Evolutionary conservation across 2,888 invertebrate species (phyloP), one percentile per base, ranked within the genome.

Genomic region (Fabriciana adippe): DNA sequence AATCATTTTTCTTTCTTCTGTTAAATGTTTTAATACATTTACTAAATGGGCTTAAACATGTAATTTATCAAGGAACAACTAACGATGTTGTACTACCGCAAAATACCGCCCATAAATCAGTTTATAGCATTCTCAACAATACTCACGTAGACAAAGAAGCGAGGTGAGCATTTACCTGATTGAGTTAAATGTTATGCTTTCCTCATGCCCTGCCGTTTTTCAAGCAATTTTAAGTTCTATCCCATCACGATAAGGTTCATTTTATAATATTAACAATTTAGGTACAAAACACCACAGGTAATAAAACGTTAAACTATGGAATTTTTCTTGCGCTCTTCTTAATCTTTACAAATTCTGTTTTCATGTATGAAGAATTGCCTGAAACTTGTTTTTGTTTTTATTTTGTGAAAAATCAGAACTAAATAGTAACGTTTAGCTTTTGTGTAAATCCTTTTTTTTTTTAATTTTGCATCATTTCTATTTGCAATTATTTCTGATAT

Each of bases 141-240:
- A 48, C 66, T 68, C 66, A 72, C 72, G 69, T 71, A 72, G 68
- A 74, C 65, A 68, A 59, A 67, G 61, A 47, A 66, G 55, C 45
- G 71, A 60, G 60, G 60, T 48, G 60, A 71, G 68, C 72, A 67
- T 74, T 74, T 71, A 67, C 66, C 67, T 73, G 72, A 74, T 74
- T 70, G 73, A 72, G 74, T 74, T 73, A 73, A 73, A 73, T 74
- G 72, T 66, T 69, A 31, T 63, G 53, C 62, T 67, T 70, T 70
- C 61, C 64, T 64, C 61, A 67, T 26, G 16, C 16, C 59, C 55
- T 41, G 35, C 0, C 11, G 14, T 55, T 11, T 3, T 48, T 31
- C 21, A 66, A 50, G 11, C 50, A 21, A 55, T 47, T 71, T 50
- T 60, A 45, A 65, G 6, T 55, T 21, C 26, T 68, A 63, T 1